Percentiles rank a stretch among this genome's conserved stretches.
phyloP scores from a whole-genome alignment of 2,113 vertebrate species.

The Nymphicus hollandicus region DNA sequence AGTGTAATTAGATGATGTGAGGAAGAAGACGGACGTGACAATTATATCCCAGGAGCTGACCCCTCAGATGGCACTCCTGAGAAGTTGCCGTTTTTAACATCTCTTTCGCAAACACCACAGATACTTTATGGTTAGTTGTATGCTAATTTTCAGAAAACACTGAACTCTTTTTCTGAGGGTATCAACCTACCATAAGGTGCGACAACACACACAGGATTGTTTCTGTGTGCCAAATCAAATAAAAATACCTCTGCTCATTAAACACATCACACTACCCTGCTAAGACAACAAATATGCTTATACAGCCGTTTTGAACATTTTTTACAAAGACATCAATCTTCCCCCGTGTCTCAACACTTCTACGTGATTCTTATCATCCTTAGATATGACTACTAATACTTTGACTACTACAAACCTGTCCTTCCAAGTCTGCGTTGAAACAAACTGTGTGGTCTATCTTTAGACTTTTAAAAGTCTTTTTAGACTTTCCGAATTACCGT shows the following conservation, averaged over 20 bases:
- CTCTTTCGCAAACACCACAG: rapidly evolving
- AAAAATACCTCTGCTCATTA: background rate
- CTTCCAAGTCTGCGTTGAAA: background rate
- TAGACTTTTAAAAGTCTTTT: background rate
- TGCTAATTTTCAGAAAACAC: background rate
- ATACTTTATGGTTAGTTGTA: background rate
- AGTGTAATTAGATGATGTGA: background rate
- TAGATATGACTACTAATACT: background rate
- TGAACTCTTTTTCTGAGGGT: background rate
- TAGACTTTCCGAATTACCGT: background rate
- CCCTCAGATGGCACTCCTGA: background rate
- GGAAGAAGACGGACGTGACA: background rate
- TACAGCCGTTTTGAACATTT: background rate
- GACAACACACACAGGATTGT: background rate
- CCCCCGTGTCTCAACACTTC: background rate
- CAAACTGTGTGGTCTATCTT: background rate
- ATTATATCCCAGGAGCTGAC: background rate
- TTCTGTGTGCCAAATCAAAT: background rate
- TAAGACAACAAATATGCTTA: background rate
- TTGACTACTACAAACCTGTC: background rate
- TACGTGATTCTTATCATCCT: background rate
- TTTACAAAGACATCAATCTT: background rate
- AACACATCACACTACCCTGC: background rate
- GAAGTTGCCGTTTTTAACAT: rapidly evolving
- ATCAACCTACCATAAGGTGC: background rate